Evolutionary conservation across 2,113 vertebrate species (phyloP).

Genomic region (Labeo catla): DNA sequence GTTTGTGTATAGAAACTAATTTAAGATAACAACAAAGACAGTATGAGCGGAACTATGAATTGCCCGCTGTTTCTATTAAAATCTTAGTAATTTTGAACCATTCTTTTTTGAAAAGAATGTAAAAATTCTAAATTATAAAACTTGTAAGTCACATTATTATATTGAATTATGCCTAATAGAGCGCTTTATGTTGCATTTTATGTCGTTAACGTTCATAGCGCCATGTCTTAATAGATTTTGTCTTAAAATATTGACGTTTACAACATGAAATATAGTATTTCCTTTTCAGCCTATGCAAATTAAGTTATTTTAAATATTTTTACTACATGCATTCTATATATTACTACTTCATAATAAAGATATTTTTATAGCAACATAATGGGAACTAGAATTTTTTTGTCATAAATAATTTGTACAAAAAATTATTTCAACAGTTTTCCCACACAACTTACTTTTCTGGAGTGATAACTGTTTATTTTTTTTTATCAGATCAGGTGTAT

Average conservation of each 20-base stretch:
- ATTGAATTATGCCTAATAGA: neutral
- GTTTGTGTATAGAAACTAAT: neutral
- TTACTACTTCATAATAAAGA: neutral
- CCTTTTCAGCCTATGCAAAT: neutral
- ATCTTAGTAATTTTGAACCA: neutral
- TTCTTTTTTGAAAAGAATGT: neutral
- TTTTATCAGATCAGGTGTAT: conserved; percentile 51
- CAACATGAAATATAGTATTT: neutral
- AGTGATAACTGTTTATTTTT: conserved; percentile 55
- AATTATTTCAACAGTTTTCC: neutral
- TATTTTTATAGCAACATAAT: neutral
- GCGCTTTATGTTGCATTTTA: neutral
- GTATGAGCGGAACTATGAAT: neutral
- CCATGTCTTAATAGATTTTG: neutral
- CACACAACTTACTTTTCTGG: conserved; percentile 38
- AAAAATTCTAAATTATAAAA: neutral
- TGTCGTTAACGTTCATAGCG: neutral
- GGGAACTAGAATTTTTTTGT: too few species aligned
- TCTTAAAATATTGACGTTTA: neutral
- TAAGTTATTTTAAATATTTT: neutral
- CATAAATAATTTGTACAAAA: neutral
- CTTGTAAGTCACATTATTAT: neutral
- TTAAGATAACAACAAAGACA: neutral
- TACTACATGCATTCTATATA: neutral
- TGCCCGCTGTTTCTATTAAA: neutral